Percentiles rank a stretch among this genome's conserved stretches.
Evolutionary conservation across 1,140 invertebrate species (phyloP).

Genomic region (Conus ventricosus): DNA sequence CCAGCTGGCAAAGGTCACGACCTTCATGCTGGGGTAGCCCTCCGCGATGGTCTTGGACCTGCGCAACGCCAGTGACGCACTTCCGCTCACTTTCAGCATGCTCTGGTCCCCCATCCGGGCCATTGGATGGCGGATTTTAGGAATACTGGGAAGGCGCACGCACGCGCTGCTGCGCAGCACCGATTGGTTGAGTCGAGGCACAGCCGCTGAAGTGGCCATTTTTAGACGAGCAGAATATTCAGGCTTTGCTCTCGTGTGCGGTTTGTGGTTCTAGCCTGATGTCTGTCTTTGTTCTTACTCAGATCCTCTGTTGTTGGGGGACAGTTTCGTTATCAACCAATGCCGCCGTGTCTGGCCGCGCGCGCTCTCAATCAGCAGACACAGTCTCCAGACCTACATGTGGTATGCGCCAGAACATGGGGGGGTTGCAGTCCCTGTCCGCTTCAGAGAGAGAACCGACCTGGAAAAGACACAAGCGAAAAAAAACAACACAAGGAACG

Average conservation of each 20-base stretch:
- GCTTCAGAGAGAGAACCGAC: not conserved
- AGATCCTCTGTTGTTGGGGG: not conserved
- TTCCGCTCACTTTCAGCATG: not conserved
- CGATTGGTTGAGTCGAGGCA: not conserved
- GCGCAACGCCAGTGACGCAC: not conserved
- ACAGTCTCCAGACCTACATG: too few species aligned
- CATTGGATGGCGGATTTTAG: not conserved
- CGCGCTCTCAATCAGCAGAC: too few species aligned
- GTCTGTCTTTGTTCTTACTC: not conserved
- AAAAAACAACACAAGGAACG: not conserved
- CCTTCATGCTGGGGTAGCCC: not conserved
- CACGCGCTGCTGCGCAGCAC: not conserved
- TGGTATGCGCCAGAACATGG: not conserved
- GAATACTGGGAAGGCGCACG: not conserved
- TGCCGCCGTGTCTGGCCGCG: too few species aligned
- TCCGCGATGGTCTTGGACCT: not conserved
- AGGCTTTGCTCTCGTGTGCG: not conserved
- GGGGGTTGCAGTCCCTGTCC: not conserved
- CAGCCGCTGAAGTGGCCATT: slow-evolving; percentile 1
- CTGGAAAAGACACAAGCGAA: not conserved
- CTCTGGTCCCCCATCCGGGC: not conserved
- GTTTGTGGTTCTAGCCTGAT: not conserved
- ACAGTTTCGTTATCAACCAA: too few species aligned
- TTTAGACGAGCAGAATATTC: not conserved
- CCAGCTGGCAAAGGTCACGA: not conserved